Base-by-base conservation (phyloP, 2,888 invertebrate species). In the Scaptomyza parva region DNA sequence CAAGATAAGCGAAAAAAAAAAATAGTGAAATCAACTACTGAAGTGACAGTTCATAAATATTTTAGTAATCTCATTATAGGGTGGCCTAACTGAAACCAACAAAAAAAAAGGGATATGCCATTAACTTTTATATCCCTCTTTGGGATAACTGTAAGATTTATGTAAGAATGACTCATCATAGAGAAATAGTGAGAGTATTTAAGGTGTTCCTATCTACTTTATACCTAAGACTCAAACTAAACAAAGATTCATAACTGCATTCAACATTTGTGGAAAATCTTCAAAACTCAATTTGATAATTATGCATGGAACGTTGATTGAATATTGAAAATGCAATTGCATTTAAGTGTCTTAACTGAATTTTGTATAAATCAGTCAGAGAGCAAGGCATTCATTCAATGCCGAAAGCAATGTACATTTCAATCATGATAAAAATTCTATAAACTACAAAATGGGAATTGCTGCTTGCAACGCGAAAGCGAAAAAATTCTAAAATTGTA, bases 381-480 rank as follows among this genome's bases (percentile, higher is more conserved):
- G 26, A 18, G 53, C n/a, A n/a, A n/a, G n/a, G n/a, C n/a, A n/a
- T n/a, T n/a, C 78, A 78, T 73, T 44, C 57, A 39, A 65, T 70
- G 55, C 60, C 22, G 7, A 7, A 26, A n/a, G 63, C 74, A 67
- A 80, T 85, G 76, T 61, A 76, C 84, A 86, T 82, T 86, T 86
- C 81, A 82, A 82, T 82, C 81, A 86, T 86, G 75, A 86, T 83
- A 66, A 86, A 83, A 86, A 83, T 83, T 78, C 76, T 76, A 37
- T 37, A 72, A 73, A 76, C 65, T 60, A 63, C 60, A 69, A 70
- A 66, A 67, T 39, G 61, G 37, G 70, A 83, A 76, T 76, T 60
- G 18, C 47, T 60, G 18, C 47, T 41, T 14, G 35, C 40, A 48
- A 37, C 18, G 6, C 14, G n/a, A n/a, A n/a, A 17, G 12, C 22